Evolutionary conservation across 2,888 invertebrate genomes (phyloP), one percentile per base, ranked within the genome.

Genomic region (Cistogaster globosa): DNA sequence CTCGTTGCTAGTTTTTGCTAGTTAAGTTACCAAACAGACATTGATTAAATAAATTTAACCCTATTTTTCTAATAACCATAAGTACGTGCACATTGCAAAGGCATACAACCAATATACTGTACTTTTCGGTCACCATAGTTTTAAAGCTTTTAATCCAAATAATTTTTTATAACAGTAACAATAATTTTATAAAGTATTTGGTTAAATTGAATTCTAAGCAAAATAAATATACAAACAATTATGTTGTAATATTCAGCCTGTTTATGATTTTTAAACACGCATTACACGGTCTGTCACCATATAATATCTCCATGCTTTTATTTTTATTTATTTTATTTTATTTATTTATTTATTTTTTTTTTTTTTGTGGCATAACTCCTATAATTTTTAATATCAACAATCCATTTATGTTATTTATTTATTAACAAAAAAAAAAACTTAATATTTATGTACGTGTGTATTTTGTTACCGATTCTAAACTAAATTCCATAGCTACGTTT

Each of bases 201-300:
- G 76, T 82, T 71, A 53, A 78, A 85, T 78, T 78, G 74, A 78
- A 78, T 78, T 71, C 82, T 86, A 71, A 76, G 71, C 75, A 65
- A 76, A 83, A 42, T 71, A 78, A 69, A 69, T 67, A 63, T 22
- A 62, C 32, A 77, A 62, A 55, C 51, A 72, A 74, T 77, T 74
- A 75, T 86, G 83, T 82, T 57, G 0, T 4, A 18, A 32, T 22
- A 22, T 45, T 16, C 16, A 18, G 14, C 42, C 67, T 55, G 48
- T 80, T 85, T 85, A 85, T 82, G 85, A 57, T 86, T 76, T 82
- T 77, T 18, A 77, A 85, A 88, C 91, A 92, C 92, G 92, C 92
- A 92, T 91, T 90, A 91, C 90, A 92, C 92, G 87, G 91, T 91
- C 92, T 93, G 93, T 92, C 92, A 92, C 93, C 92, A 71, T 58